Conservation (phyloP, 1,140 invertebrate genomes). For the Parasteatoda tepidariorum region DNA sequence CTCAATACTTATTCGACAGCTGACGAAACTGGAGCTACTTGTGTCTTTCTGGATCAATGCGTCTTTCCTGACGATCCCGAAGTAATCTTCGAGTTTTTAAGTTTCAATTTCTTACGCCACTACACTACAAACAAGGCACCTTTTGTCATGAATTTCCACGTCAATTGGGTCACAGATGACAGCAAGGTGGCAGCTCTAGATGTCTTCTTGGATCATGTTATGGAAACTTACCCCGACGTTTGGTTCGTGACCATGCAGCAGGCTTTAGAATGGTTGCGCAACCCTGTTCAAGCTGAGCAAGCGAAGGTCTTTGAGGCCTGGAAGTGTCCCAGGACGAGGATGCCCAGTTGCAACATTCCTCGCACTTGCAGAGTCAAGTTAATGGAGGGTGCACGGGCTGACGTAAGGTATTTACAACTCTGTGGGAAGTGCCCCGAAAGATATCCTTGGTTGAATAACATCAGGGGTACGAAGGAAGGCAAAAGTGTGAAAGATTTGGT, state of each 20-base stretch:
- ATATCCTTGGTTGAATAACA: slow-evolving; percentile 88
- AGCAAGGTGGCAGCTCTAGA: slow-evolving; percentile 83
- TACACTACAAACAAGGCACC: slow-evolving; percentile 75
- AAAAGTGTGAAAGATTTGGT: slow-evolving; percentile 50
- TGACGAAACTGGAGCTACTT: slow-evolving; percentile 88
- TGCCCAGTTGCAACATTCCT: slow-evolving; percentile 81
- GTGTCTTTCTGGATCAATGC: slow-evolving; percentile 92
- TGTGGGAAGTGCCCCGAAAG: slow-evolving; percentile 87
- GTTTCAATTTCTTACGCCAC: slow-evolving; percentile 83
- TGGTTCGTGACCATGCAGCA: slow-evolving; percentile 90
- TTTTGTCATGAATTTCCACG: slow-evolving; percentile 94
- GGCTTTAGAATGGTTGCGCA: slow-evolving; percentile 89
- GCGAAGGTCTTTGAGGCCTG: slow-evolving; percentile 79
- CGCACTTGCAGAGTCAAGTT: slow-evolving; percentile 87
- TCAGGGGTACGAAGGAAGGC: slow-evolving; percentile 74
- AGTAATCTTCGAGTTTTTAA: slow-evolving; percentile 89
- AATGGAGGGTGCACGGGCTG: slow-evolving; percentile 1
- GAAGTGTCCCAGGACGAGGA: slow-evolving; percentile 82
- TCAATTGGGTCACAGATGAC: slow-evolving; percentile 94
- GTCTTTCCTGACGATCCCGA: slow-evolving; percentile 88
- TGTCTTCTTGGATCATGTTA: slow-evolving; percentile 86
- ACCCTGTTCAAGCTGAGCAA: slow-evolving; percentile 75
- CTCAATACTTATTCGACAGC: slow-evolving; percentile 90
- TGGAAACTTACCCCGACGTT: slow-evolving; percentile 82
- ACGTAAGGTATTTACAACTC: slow-evolving; percentile 83